phyloP scores from a whole-genome alignment of 2,113 vertebrate species.

The Glaucomys volans region DNA sequence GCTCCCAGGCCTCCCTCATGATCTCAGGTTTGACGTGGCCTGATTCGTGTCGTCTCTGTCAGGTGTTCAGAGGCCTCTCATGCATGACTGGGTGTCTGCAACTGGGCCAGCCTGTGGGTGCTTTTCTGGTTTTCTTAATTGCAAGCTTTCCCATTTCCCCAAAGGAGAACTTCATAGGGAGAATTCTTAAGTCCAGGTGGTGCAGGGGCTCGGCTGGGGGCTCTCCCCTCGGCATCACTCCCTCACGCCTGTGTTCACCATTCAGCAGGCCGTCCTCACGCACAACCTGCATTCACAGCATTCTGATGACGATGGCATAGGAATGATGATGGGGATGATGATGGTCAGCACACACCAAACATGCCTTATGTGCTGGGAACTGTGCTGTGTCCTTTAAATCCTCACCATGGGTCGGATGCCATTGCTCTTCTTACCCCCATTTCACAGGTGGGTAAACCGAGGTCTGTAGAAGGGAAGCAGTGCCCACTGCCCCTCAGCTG shows the following conservation, averaged over 20 bases:
- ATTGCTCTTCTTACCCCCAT: not conserved
- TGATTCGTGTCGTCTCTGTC: slow-evolving; percentile 56
- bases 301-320: not conserved
- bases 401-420: not conserved
- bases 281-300: not conserved
- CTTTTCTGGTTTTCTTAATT: slow-evolving; percentile 48
- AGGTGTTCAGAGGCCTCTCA: slow-evolving; percentile 64
- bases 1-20: not conserved
- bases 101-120: slow-evolving; percentile 2
- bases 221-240: not conserved
- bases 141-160: slow-evolving; percentile 51
- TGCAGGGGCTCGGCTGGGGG: not conserved
- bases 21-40: slow-evolving; percentile 25
- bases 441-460: not conserved
- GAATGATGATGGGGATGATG: not conserved
- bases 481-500: not conserved
- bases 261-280: not conserved
- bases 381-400: not conserved
- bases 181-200: not conserved
- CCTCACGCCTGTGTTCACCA: not conserved
- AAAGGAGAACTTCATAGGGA: slow-evolving; percentile 22
- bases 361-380: not conserved
- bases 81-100: slow-evolving; percentile 48
- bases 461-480: not conserved
- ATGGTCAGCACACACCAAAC: not conserved